phyloP scores from a whole-genome alignment of 2,888 invertebrate species.

The Sthenelais limicola region DNA sequence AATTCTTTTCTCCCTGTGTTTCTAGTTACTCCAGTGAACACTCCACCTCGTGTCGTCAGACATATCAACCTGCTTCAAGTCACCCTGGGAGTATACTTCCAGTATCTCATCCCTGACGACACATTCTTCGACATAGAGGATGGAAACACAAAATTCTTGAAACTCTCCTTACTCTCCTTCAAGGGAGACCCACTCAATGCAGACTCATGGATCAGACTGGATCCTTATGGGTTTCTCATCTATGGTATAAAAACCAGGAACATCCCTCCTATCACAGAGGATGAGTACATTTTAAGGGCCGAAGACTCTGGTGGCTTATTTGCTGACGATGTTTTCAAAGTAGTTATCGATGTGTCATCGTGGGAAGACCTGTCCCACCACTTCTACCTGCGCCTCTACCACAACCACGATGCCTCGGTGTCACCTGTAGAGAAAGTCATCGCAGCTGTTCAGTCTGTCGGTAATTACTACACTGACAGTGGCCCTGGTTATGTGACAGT shows the following conservation, averaged over 20 bases:
- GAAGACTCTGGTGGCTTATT: conserved; percentile 49
- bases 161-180: conserved; percentile 52
- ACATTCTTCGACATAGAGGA: conserved; percentile 61
- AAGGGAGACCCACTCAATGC: conserved; percentile 52
- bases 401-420: conserved; percentile 52
- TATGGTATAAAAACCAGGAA: conserved; percentile 57
- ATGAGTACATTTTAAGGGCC: conserved; percentile 51
- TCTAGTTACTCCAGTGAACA: neutral
- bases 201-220: conserved; percentile 59
- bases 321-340: conserved; percentile 48
- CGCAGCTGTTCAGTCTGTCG: conserved; percentile 47
- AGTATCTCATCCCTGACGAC: conserved; percentile 54
- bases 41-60: conserved; percentile 51
- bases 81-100: conserved; percentile 55
- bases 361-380: conserved; percentile 48
- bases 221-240: conserved; percentile 53
- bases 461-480: conserved; percentile 47
- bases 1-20: no score
- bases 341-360: conserved; percentile 47
- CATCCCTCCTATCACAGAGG: conserved; percentile 47
- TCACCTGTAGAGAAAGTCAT: conserved; percentile 45
- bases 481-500: conserved; percentile 49
- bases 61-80: conserved; percentile 54
- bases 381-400: conserved; percentile 51
- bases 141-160: conserved; percentile 57